Evolutionary conservation across 2,888 invertebrate genomes (phyloP).

Genomic region (Phortica okadai): DNA sequence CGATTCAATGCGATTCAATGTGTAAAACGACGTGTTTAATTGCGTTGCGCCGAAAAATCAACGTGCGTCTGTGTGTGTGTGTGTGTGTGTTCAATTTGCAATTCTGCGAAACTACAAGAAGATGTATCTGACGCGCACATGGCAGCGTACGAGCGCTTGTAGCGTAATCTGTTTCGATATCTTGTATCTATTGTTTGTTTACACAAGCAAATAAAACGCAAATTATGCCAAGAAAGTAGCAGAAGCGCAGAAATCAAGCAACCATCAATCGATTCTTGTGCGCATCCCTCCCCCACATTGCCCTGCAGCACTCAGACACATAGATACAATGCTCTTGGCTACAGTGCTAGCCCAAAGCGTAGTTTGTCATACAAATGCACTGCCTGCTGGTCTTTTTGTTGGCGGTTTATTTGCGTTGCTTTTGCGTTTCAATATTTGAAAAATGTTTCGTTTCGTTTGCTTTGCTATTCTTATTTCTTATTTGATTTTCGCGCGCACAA

Average conservation of each 20-base stretch:
- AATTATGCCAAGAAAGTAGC: constrained; percentile 64
- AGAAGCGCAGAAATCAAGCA: constrained; percentile 40
- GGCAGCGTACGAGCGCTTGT: background rate
- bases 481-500: constrained; percentile 51
- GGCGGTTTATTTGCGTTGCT: constrained; percentile 28
- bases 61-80: background rate
- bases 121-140: background rate
- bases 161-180: background rate
- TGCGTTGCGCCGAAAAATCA: constrained; percentile 24
- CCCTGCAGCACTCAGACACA: no score
- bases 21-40: constrained; percentile 1
- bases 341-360: background rate
- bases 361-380: background rate
- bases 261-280: constrained; percentile 37
- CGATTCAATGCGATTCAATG: background rate
- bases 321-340: no score
- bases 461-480: constrained; percentile 21
- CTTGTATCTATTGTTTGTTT: constrained; percentile 68
- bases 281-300: background rate
- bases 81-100: background rate
- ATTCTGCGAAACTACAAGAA: background rate
- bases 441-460: constrained; percentile 48
- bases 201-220: constrained; percentile 67
- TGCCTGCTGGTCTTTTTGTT: background rate
- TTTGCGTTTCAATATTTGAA: constrained; percentile 67